Base-by-base conservation (phyloP, 2,797 vertebrate genomes). In the Halcyon smyrnensis region DNA sequence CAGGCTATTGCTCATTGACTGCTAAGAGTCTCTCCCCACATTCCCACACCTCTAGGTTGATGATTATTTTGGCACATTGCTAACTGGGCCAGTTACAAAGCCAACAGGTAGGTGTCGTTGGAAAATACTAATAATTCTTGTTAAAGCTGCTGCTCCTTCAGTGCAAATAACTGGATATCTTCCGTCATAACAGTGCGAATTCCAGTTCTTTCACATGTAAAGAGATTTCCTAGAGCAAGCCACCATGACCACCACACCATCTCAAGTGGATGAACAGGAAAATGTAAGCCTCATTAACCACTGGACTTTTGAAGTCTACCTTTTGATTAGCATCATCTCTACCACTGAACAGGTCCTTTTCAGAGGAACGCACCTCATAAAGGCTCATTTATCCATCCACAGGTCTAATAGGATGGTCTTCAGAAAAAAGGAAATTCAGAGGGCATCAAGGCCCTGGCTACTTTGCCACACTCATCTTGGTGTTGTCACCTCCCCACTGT, bases 121-220 rank as follows among this genome's bases (percentile, higher is more conserved):
- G 30, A 92, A 92, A 94, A 90, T 36, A 84, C 59, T 46, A 73
- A 60, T 23, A 70, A 78, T 71, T 95, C 64, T 48, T 87, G 32
- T 53, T 87, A 77, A 77, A 92, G 87, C 68, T 87, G 43, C 64
- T 89, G 28, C 11, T 54, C 51, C 43, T 63, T 81, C 65, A 50
- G 69, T 48, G 92, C 36, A 87, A 90, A 80, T 28, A 11, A 60
- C 48, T 8, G 11, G 30, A 3, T 84, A 70, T 51, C 41, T 85
- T 90, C 70, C 36, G 7, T 84, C 25, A 4, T 48, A 93, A 84
- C 0, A 1, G 50, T 84, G 48, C 51, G 77, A 83, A 71, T 89
- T 76, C 56, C 37, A 85, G 25, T 36, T 92, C 45, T 90, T 93
- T 51, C 43, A 80, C 8, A 63, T 3, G 12, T 23, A 82, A 77